phyloP scores from a whole-genome alignment of 1,140 invertebrate species.

The Thalassaphorura encarpata region DNA sequence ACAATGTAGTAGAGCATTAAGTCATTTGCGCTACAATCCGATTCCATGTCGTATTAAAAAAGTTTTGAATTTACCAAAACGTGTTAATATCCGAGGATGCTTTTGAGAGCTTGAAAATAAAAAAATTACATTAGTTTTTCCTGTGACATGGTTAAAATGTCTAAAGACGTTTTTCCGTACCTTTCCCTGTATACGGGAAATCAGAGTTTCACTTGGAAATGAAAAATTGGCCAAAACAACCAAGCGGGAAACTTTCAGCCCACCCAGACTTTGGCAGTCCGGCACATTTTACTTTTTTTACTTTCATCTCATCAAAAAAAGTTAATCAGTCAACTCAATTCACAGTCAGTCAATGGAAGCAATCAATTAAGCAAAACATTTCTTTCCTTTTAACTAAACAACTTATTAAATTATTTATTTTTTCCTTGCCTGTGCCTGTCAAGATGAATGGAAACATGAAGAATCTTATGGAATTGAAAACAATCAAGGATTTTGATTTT shows the following conservation, averaged over 20 bases:
- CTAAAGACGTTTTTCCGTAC: too few relatives aligned
- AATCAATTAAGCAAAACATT: too few relatives aligned
- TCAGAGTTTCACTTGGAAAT: neutral
- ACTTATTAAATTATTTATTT: neutral
- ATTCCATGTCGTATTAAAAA: too few relatives aligned
- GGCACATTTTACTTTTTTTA: neutral
- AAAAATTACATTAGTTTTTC: too few relatives aligned
- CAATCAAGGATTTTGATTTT: slow-evolving; percentile 28
- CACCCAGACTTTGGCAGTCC: neutral
- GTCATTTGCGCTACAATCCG: too few relatives aligned
- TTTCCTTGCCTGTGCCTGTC: neutral
- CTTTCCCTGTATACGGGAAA: neutral
- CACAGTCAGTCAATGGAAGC: neutral
- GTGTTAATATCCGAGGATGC: neutral
- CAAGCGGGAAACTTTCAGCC: neutral
- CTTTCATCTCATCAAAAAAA: slow-evolving; percentile 1
- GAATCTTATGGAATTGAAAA: slow-evolving; percentile 1
- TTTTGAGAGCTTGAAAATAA: neutral
- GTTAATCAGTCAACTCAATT: neutral
- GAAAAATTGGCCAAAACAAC: neutral
- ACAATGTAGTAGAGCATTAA: too few relatives aligned
- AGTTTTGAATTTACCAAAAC: neutral
- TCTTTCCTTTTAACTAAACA: neutral
- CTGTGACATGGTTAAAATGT: too few relatives aligned
- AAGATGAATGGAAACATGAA: neutral